Base-by-base conservation (phyloP, 2,797 vertebrate species). In the Alcedo atthis region DNA sequence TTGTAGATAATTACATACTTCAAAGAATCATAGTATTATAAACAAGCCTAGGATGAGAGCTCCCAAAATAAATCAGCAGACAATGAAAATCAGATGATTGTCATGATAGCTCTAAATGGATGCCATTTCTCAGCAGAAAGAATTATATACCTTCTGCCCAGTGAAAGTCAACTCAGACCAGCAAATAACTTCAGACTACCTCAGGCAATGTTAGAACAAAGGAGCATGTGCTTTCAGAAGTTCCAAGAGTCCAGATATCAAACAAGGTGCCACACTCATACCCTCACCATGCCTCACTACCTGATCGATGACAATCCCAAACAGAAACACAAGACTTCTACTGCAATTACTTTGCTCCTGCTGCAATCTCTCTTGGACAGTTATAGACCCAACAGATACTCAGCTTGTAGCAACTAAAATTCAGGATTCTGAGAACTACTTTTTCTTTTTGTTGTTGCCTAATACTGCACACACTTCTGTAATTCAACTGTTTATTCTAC, bases 401-500 rank as follows among this genome's bases (percentile, higher is more conserved):
- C 32, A 85, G 49, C 25, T 16, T n/a, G 70, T 54, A 74, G 62
- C 42, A 93, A 91, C 58, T 67, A 76, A 89, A 57, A 58, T 19
- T 43, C 54, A 55, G 54, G 37, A 84, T 78, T 79, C 54, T 42
- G 42, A 85, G 43, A 86, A 42, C 6, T 78, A 14, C 2, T 86
- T 83, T 88, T 85, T 61, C 3, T 4, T 54, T 30, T 62, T 22
- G 25, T 12, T 84, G 15, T 42, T 88, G 69, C 43, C 61, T 70
- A 71, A 45, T 19, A 61, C 14, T 66, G 28, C 28, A 62, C 14
- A 53, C 18, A 17, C 6, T 32, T 93, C 45, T 40, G 42, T 92
- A 85, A 43, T 82, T 92, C 69, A 95, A 33, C 20, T 70, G 46
- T 32, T 89, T 93, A 93, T 93, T 93, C 79, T 82, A 55, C 30